A percentile compares a stretch with the other conserved stretches of the same genome.
Conservation (phyloP, 2,888 invertebrate species). For the Chymomyza procnemis region DNA sequence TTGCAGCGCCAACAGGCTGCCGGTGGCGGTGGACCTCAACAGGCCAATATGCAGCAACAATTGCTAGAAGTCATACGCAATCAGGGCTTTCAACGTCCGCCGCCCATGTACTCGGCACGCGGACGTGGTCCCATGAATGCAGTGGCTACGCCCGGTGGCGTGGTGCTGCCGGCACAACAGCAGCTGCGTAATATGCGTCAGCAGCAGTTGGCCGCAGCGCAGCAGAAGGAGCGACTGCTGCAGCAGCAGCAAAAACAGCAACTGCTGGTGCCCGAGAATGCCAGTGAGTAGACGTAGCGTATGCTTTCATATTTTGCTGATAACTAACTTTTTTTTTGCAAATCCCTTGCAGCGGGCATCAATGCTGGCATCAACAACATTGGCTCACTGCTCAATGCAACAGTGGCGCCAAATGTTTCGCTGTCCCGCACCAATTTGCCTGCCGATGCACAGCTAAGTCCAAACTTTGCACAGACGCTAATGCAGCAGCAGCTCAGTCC, state of each 20-base stretch:
- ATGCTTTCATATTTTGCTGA: background rate
- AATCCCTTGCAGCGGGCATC: slow-evolving; percentile 61
- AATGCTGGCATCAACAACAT: slow-evolving; percentile 82
- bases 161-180: slow-evolving; percentile 61
- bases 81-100: slow-evolving; percentile 77
- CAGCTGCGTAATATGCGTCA: slow-evolving; percentile 72
- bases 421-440: slow-evolving; percentile 85
- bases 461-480: slow-evolving; percentile 80
- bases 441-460: slow-evolving; percentile 83
- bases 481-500: slow-evolving; percentile 79
- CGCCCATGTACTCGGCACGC: slow-evolving; percentile 75
- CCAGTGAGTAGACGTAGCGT: slow-evolving; percentile 76
- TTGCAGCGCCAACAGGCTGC: slow-evolving; percentile 42
- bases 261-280: slow-evolving; percentile 88
- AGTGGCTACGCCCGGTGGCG: slow-evolving; percentile 70
- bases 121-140: slow-evolving; percentile 74
- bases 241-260: slow-evolving; percentile 90
- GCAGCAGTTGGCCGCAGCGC: slow-evolving; percentile 78
- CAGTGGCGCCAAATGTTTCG: slow-evolving; percentile 91
- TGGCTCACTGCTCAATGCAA: slow-evolving; percentile 89
- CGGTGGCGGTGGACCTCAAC: slow-evolving; percentile 22
- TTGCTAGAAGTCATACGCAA: slow-evolving; percentile 66
- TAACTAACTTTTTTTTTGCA: background rate
- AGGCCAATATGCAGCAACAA: slow-evolving; percentile 54
- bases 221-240: slow-evolving; percentile 85